Evolutionary conservation across 2,888 invertebrate genomes (phyloP).

Genomic region (Nephrotoma guestfalica): DNA sequence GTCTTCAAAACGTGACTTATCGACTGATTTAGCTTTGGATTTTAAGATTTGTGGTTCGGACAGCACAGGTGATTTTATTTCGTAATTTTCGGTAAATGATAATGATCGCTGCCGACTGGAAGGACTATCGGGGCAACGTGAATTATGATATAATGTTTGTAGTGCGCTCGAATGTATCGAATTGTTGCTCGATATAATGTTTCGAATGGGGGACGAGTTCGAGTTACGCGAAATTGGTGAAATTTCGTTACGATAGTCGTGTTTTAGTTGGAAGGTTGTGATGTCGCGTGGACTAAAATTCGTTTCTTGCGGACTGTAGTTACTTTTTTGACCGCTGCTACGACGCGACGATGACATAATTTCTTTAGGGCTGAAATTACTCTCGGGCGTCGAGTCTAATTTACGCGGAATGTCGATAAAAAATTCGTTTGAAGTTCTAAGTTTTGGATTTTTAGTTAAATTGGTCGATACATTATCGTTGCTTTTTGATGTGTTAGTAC

Average conservation of each 20-base stretch:
- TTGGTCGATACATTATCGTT: neutral
- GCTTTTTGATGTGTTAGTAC: neutral
- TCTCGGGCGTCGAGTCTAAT: slow-evolving; percentile 24
- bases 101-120: slow-evolving; percentile 32
- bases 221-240: slow-evolving; percentile 13
- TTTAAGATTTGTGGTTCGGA: slow-evolving; percentile 19
- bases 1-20: neutral
- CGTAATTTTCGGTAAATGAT: slow-evolving; percentile 36
- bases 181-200: slow-evolving; percentile 21
- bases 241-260: slow-evolving; percentile 17
- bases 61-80: slow-evolving; percentile 25
- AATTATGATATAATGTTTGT: neutral
- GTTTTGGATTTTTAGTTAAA: neutral
- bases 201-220: slow-evolving; percentile 23
- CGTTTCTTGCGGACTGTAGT: slow-evolving; percentile 31
- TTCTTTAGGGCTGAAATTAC: slow-evolving; percentile 31
- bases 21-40: neutral
- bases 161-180: slow-evolving; percentile 20
- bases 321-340: slow-evolving; percentile 32
- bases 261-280: slow-evolving; percentile 14
- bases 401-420: slow-evolving; percentile 1
- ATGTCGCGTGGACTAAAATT: slow-evolving; percentile 18
- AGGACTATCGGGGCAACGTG: slow-evolving; percentile 12
- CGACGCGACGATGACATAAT: slow-evolving; percentile 31
- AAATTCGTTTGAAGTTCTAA: neutral